Conservation (phyloP, 2,797 vertebrate genomes). For the Falco biarmicus region DNA sequence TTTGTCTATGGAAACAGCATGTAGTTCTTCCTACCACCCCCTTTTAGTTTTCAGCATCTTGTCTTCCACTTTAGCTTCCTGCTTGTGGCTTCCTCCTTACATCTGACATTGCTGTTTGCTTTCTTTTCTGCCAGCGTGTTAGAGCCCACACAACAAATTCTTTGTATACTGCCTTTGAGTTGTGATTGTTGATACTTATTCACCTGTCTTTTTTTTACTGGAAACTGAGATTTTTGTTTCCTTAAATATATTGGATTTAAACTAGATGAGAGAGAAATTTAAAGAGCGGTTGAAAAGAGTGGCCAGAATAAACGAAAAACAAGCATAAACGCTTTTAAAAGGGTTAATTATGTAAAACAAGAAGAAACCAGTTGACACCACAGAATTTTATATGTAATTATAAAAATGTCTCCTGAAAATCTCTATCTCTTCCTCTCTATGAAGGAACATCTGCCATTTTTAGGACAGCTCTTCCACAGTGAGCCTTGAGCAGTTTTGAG, state of each 20-base stretch:
- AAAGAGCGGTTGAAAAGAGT: not conserved
- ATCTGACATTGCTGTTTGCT: not conserved
- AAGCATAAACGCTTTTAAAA: not conserved
- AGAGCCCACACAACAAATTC: not conserved
- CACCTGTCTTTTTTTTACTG: not conserved
- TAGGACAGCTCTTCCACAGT: not conserved
- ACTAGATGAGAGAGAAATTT: not conserved
- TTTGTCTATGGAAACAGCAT: not conserved
- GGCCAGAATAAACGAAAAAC: not conserved
- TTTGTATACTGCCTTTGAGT: not conserved
- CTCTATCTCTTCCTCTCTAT: too few species aligned
- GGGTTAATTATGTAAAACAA: not conserved
- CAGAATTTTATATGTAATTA: not conserved
- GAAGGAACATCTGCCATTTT: not conserved
- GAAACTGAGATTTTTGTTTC: not conserved
- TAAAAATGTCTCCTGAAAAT: not conserved
- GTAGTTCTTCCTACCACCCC: rapidly evolving
- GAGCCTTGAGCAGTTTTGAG: not conserved
- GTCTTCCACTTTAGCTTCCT: not conserved
- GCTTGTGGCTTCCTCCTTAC: not conserved
- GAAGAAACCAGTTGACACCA: not conserved
- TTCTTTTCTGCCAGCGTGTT: not conserved
- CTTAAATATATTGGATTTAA: not conserved
- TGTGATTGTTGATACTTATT: not conserved
- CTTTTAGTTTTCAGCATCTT: not conserved